phyloP scores from a whole-genome alignment of 2,113 vertebrate species.

The Clinocottus analis region DNA sequence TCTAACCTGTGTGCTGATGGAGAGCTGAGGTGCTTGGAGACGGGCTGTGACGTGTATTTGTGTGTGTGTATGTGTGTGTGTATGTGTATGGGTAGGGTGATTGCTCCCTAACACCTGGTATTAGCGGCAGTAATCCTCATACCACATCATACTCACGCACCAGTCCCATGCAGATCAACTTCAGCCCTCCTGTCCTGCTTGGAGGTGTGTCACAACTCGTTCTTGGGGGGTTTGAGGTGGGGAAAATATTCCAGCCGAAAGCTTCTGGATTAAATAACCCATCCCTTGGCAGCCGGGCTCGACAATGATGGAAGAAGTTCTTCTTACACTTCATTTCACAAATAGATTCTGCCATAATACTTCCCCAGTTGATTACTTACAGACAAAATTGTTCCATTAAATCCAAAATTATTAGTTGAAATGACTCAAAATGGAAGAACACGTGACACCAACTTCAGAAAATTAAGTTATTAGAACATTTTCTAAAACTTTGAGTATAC shows the following conservation, averaged over 20 bases:
- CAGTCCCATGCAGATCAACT: constrained; percentile 65
- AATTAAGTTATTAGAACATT: too few relatives aligned
- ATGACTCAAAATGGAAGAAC: too few relatives aligned
- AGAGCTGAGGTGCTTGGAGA: constrained; percentile 72
- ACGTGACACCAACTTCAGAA: too few relatives aligned
- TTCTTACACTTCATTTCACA: background rate
- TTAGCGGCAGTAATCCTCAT: constrained; percentile 78
- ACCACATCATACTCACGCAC: constrained; percentile 80
- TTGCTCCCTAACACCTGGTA: constrained; percentile 81
- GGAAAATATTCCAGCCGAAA: constrained; percentile 13
- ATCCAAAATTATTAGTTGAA: too few relatives aligned
- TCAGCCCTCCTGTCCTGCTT: constrained; percentile 34
- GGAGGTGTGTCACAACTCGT: constrained; percentile 56
- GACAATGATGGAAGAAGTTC: background rate
- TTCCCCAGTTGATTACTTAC: background rate
- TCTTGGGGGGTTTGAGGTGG: background rate
- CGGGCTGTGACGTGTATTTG: constrained; percentile 68
- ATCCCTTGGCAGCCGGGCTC: background rate
- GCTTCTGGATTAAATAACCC: constrained; percentile 25
- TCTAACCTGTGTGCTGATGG: constrained; percentile 75
- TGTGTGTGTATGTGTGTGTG: constrained; percentile 46
- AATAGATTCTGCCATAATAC: background rate
- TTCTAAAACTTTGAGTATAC: too few relatives aligned
- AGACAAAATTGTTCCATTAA: too few relatives aligned
- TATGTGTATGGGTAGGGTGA: constrained; percentile 56